These are phyloP conservation scores for Eonycteris spelaea DNA, from an alignment of 2,113 vertebrate genomes.

Conservation along the genomic window DNA sequence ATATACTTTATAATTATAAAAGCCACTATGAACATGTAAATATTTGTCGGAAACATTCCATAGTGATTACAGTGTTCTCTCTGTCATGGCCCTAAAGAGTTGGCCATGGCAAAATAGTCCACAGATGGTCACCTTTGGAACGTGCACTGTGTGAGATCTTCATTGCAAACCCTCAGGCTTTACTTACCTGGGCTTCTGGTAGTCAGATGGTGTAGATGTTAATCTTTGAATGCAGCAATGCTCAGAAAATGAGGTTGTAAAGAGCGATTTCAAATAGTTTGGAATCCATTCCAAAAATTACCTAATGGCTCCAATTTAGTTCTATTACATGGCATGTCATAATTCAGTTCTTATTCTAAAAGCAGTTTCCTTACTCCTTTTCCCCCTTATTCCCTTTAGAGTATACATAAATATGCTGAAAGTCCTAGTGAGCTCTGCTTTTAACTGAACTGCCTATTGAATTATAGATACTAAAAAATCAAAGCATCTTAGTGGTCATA, in stretches of 20 bases:
- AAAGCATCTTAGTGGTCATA: background rate
- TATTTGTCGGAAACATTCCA: background rate
- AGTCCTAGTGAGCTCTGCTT: conserved; percentile 40
- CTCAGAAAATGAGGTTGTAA: background rate
- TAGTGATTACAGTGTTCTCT: background rate
- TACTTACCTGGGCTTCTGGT: background rate
- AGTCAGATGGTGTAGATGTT: background rate
- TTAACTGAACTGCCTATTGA: conserved; percentile 1
- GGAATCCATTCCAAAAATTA: conserved; percentile 17
- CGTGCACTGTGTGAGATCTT: fast-evolving
- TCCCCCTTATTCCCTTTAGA: background rate
- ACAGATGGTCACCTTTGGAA: background rate
- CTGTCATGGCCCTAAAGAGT: background rate
- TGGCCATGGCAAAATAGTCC: fast-evolving
- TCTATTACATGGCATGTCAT: background rate
- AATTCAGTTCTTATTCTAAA: conserved; percentile 34
- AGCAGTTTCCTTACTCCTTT: background rate
- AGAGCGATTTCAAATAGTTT: conserved; percentile 12
- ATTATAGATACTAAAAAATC: background rate
- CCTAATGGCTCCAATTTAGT: conserved; percentile 4
- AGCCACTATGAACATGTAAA: background rate
- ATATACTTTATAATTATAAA: background rate
- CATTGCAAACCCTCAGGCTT: background rate
- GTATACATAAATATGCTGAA: conserved; percentile 50
- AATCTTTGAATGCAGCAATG: background rate